Conservation (phyloP, 2,888 invertebrate genomes). For the Spatulosminthurus flaviceps region DNA sequence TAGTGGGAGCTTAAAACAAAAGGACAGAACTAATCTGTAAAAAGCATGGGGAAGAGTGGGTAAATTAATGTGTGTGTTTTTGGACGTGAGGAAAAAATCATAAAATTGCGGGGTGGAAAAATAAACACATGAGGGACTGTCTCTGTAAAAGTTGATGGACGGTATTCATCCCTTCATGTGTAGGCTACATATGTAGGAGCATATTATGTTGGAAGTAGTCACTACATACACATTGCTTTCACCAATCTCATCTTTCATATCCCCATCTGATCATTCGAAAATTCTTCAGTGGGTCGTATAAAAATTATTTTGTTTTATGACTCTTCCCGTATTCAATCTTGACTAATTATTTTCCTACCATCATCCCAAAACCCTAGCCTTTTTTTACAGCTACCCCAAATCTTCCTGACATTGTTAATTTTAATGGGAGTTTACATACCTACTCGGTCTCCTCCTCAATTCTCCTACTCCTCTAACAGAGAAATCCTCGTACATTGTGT, state of each 20-base stretch:
- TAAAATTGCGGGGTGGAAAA: not conserved
- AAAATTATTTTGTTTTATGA: constrained; percentile 24
- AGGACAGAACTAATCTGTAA: constrained; percentile 9
- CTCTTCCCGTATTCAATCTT: not conserved
- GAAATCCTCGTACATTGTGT: no score
- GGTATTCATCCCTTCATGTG: not conserved
- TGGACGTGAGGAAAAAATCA: not conserved
- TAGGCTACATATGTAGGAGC: no score
- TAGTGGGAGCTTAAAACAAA: not conserved
- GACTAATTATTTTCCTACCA: no score
- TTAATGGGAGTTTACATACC: no score
- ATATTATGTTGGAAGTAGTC: no score
- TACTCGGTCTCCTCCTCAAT: no score
- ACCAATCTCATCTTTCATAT: not conserved
- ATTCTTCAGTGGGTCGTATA: constrained; percentile 24
- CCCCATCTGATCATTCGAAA: constrained; percentile 11
- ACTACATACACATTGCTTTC: no score
- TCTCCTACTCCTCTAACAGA: no score
- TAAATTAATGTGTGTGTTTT: not conserved
- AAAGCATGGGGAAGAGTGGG: not conserved
- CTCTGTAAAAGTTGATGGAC: not conserved
- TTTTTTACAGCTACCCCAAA: no score
- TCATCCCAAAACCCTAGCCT: no score
- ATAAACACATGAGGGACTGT: not conserved
- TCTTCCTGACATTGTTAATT: no score